These are phyloP conservation scores for Acanthacorydalis orientalis DNA, from an alignment of 2,888 invertebrate genomes.

Conservation along the genomic window DNA sequence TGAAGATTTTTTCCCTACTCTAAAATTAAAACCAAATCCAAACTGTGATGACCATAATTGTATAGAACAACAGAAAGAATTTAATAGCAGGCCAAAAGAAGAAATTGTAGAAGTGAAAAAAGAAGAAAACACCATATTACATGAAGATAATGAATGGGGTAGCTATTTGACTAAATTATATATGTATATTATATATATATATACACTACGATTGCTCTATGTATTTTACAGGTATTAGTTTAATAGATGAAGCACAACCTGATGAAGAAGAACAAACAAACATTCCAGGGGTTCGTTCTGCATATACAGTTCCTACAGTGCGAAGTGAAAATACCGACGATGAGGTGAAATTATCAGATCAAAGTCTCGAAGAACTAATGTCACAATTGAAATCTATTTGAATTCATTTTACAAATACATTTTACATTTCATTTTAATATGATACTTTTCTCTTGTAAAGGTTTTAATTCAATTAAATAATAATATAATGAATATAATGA, in stretches of 20 bases:
- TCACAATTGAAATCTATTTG: conserved; percentile 62
- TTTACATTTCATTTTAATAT: too few species aligned
- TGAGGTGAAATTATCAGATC: conserved; percentile 31
- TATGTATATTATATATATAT: conserved; percentile 2
- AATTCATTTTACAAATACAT: neutral
- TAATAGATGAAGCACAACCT: conserved; percentile 56
- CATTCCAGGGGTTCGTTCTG: conserved; percentile 40
- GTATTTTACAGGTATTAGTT: conserved; percentile 33
- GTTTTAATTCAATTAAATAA: too few species aligned
- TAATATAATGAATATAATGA: too few species aligned
- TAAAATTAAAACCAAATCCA: conserved; percentile 81
- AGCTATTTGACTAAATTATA: conserved; percentile 18
- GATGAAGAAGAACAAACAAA: conserved; percentile 20
- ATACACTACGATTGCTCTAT: neutral
- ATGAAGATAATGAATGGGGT: conserved; percentile 89
- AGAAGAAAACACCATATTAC: conserved; percentile 30
- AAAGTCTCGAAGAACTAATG: conserved; percentile 80
- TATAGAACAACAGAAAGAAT: conserved; percentile 46
- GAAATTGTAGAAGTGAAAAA: conserved; percentile 38
- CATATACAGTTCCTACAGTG: conserved; percentile 44
- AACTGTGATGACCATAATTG: conserved; percentile 78
- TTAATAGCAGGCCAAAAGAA: conserved; percentile 33
- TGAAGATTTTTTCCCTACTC: conserved; percentile 91
- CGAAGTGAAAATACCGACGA: conserved; percentile 28
- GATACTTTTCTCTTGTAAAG: too few species aligned